Conservation (phyloP, 2,888 invertebrate species). For the Drosophila neutralis region DNA sequence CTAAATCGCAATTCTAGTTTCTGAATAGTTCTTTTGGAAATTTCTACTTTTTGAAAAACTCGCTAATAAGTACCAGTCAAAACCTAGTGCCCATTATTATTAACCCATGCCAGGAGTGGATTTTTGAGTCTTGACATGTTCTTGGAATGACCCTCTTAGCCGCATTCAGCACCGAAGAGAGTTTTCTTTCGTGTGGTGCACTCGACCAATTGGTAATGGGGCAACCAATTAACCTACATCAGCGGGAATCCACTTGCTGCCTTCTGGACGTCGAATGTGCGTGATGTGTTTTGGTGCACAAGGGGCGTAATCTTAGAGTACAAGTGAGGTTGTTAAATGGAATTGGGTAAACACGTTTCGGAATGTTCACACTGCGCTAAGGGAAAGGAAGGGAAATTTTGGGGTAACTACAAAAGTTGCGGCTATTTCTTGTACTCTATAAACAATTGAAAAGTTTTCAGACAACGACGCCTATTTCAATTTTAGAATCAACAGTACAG, state of each 20-base stretch:
- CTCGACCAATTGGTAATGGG: constrained; percentile 48
- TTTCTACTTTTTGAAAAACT: background rate
- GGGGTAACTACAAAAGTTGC: constrained; percentile 29
- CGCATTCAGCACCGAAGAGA: constrained; percentile 58
- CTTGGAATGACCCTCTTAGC: constrained; percentile 34
- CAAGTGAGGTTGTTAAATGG: constrained; percentile 47
- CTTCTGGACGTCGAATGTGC: constrained; percentile 51
- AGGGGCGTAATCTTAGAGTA: constrained; percentile 36
- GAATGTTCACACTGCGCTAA: constrained; percentile 44
- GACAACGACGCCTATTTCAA: constrained; percentile 78
- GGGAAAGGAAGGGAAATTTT: background rate
- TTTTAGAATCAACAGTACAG: constrained; percentile 71
- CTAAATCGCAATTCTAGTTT: background rate
- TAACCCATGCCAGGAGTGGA: constrained; percentile 36
- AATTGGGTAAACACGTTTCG: constrained; percentile 72
- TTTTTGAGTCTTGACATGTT: constrained; percentile 18
- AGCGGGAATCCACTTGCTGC: constrained; percentile 20
- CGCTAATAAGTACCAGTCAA: constrained; percentile 31
- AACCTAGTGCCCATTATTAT: constrained; percentile 47
- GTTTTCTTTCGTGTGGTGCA: constrained; percentile 47
- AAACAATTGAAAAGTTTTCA: constrained; percentile 78
- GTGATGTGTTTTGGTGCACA: constrained; percentile 23
- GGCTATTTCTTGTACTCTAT: constrained; percentile 67
- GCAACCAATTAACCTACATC: constrained; percentile 77
- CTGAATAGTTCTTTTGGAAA: background rate